Evolutionary conservation across 1,140 invertebrate genomes (phyloP).

Genomic region (Ganaspis sp.): DNA sequence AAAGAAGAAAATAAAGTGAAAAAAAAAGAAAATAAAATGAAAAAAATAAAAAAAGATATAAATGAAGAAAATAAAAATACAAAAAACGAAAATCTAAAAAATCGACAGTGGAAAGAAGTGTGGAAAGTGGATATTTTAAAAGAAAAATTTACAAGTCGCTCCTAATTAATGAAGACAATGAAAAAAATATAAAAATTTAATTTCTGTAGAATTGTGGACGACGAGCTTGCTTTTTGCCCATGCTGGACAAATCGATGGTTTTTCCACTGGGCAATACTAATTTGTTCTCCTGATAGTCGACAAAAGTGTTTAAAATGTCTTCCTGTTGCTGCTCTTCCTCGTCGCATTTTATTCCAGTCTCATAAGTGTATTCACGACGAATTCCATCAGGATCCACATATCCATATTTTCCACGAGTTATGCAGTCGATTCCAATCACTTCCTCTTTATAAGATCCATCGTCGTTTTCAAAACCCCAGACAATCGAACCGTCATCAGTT

Average conservation of each 20-base stretch:
- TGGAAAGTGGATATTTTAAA: too few species aligned
- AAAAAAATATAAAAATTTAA: slow-evolving; percentile 43
- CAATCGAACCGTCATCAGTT: slow-evolving; percentile 88
- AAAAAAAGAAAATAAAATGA: too few species aligned
- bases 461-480: slow-evolving; percentile 91
- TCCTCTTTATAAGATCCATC: slow-evolving; percentile 87
- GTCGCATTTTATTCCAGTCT: slow-evolving; percentile 82
- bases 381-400: slow-evolving; percentile 89
- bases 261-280: slow-evolving; percentile 83
- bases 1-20: too few species aligned
- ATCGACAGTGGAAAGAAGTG: too few species aligned
- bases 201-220: slow-evolving; percentile 76
- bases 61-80: background rate
- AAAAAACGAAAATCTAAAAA: background rate
- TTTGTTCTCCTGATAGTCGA: slow-evolving; percentile 84
- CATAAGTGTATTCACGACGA: slow-evolving; percentile 84
- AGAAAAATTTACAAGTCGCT: background rate
- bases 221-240: slow-evolving; percentile 83
- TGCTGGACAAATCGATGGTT: slow-evolving; percentile 81
- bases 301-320: slow-evolving; percentile 74
- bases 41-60: too few species aligned
- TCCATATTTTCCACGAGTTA: slow-evolving; percentile 88
- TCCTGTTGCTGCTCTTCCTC: slow-evolving; percentile 77
- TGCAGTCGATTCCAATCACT: slow-evolving; percentile 86
- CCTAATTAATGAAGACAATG: background rate